Evolutionary conservation across 2,113 vertebrate species (phyloP).

Genomic region (Paramisgurnus dabryanus): DNA sequence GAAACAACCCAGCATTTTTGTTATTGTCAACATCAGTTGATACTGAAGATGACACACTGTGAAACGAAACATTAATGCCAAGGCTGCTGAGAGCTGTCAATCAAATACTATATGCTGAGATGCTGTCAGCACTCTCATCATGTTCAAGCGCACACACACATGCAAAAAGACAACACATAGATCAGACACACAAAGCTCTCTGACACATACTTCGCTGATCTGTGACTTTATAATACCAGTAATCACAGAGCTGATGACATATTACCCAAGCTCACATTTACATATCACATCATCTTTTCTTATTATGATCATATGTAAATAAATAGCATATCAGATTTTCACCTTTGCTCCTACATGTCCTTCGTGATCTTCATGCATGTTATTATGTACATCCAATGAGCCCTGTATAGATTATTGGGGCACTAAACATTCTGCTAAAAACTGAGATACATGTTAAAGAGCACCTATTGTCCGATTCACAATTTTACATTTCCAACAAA

Average conservation of each 20-base stretch:
- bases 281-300: not conserved
- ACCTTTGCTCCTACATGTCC: not conserved
- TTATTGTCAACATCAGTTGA: not conserved
- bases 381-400: not conserved
- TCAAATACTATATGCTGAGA: constrained; percentile 1
- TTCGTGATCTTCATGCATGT: not conserved
- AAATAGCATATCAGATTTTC: not conserved
- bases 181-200: not conserved
- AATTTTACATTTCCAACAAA: too few species aligned
- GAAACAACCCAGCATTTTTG: too few species aligned
- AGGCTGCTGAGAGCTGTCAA: constrained; percentile 13
- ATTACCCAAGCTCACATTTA: not conserved
- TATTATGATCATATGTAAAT: not conserved
- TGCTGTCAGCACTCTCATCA: constrained; percentile 17
- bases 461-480: too few species aligned
- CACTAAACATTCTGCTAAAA: constrained; percentile 1
- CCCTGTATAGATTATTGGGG: constrained; percentile 9
- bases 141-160: not conserved
- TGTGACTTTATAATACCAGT: constrained; percentile 41
- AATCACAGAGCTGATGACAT: not conserved
- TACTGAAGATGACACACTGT: not conserved
- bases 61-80: not conserved
- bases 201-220: constrained; percentile 23
- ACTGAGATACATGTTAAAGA: not conserved
- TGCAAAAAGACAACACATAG: not conserved